Percentiles rank a stretch among this genome's conserved stretches.
Evolutionary conservation across 2,113 vertebrate genomes (phyloP).

Genomic region (Saccopteryx leptura): DNA sequence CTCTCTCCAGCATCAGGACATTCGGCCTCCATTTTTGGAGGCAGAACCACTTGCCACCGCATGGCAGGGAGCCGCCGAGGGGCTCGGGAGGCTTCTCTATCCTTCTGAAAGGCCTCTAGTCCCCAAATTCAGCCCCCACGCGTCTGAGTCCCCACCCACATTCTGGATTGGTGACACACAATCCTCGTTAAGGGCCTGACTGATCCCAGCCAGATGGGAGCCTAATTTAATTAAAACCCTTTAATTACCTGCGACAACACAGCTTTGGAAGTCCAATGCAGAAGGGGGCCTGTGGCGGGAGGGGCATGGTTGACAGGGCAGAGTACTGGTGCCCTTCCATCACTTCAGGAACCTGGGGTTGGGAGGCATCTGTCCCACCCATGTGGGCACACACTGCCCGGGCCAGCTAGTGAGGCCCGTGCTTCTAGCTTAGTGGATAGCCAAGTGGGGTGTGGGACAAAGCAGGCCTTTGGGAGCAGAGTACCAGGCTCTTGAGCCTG

Average conservation of each 20-base stretch:
- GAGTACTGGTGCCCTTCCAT: neutral
- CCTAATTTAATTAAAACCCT: conserved; percentile 90
- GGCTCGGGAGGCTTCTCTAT: neutral
- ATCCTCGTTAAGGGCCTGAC: conserved; percentile 85
- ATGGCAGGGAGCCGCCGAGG: neutral
- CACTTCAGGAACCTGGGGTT: neutral
- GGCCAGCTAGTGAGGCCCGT: neutral
- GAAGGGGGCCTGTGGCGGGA: conserved; percentile 62
- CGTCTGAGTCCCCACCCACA: conserved; percentile 72
- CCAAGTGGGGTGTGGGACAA: neutral
- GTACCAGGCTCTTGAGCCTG: neutral
- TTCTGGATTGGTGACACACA: conserved; percentile 83
- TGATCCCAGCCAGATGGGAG: conserved; percentile 89
- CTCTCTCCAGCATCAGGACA: neutral
- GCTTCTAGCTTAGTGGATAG: neutral
- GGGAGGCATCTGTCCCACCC: accelerated
- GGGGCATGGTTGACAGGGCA: neutral
- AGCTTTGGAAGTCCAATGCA: conserved; percentile 75
- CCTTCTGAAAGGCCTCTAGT: conserved; percentile 36
- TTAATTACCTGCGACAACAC: conserved; percentile 88
- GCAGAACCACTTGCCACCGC: neutral
- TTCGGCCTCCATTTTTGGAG: neutral
- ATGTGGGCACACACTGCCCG: neutral
- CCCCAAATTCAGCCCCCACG: conserved; percentile 18
- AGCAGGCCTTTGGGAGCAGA: neutral